Conservation (phyloP, 1,140 invertebrate genomes). For the Meloidogyne hapla region DNA sequence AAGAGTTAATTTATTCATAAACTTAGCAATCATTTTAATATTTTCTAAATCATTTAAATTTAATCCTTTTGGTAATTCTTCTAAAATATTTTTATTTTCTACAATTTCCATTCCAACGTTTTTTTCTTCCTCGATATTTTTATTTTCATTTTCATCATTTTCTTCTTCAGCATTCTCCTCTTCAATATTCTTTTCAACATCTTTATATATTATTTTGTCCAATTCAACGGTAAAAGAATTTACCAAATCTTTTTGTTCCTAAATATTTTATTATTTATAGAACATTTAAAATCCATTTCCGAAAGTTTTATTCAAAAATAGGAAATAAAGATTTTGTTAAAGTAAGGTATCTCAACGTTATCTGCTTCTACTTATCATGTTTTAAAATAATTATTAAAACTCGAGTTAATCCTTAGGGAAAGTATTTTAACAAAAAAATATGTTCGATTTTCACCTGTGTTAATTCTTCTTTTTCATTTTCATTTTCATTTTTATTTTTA, state of each 20-base stretch:
- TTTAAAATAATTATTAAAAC: too few species aligned
- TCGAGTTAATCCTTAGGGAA: too few species aligned
- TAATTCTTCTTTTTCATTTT: not conserved
- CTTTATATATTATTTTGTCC: not conserved
- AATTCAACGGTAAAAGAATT: not conserved
- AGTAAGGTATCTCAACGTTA: too few species aligned
- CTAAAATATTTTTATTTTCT: not conserved
- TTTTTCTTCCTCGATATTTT: not conserved
- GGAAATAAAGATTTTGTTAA: too few species aligned
- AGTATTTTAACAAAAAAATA: too few species aligned
- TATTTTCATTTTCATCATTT: not conserved
- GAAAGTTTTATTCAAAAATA: too few species aligned
- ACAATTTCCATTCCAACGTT: not conserved
- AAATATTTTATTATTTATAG: not conserved
- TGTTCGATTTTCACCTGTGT: too few species aligned
- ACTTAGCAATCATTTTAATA: not conserved
- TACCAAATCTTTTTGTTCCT: not conserved
- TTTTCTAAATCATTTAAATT: conserved; percentile 1
- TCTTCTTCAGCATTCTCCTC: not conserved
- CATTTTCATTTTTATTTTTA: too few species aligned
- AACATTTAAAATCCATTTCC: too few species aligned
- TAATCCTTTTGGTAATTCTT: not conserved
- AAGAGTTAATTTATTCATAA: not conserved
- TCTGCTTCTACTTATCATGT: too few species aligned
- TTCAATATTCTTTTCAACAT: not conserved